Conservation (phyloP, 2,113 vertebrate species). For the Takifugu bimaculatus region DNA sequence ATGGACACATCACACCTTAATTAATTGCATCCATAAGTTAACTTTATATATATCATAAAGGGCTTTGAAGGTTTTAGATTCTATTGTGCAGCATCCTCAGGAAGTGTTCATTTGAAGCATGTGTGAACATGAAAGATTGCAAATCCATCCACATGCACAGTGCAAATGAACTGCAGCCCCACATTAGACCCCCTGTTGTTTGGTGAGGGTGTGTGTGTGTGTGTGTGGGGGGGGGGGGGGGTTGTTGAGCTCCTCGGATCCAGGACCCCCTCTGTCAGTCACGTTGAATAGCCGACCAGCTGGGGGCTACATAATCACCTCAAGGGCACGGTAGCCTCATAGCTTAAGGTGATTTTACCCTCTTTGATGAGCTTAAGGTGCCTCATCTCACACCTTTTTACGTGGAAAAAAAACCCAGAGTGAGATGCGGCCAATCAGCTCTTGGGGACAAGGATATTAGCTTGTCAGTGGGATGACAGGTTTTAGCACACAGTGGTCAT, state of each 20-base stretch:
- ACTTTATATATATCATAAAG: too few relatives aligned
- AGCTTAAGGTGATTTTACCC: conserved; percentile 55
- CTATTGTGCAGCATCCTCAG: not conserved
- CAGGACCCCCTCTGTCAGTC: conserved; percentile 22
- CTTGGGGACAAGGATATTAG: conserved; percentile 66
- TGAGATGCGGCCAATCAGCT: conserved; percentile 43
- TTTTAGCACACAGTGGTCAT: conserved; percentile 57
- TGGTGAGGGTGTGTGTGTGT: not conserved
- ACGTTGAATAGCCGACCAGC: conserved; percentile 54
- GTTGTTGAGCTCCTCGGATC: conserved; percentile 18
- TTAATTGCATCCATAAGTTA: too few relatives aligned
- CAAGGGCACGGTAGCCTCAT: conserved; percentile 49
- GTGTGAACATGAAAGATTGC: not conserved
- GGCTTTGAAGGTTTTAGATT: not conserved
- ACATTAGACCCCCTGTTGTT: conserved; percentile 10
- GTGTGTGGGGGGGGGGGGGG: not conserved
- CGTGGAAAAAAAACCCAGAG: conserved; percentile 51
- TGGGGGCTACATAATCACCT: conserved; percentile 61
- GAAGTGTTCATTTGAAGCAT: not conserved
- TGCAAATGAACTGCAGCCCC: conserved; percentile 19
- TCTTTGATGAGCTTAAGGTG: conserved; percentile 69
- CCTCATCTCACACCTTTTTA: conserved; percentile 58
- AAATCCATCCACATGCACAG: conserved; percentile 18
- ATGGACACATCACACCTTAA: not conserved
- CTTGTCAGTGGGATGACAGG: conserved; percentile 66